Conservation (phyloP, 2,113 vertebrate genomes). For the Macquaria australasica region DNA sequence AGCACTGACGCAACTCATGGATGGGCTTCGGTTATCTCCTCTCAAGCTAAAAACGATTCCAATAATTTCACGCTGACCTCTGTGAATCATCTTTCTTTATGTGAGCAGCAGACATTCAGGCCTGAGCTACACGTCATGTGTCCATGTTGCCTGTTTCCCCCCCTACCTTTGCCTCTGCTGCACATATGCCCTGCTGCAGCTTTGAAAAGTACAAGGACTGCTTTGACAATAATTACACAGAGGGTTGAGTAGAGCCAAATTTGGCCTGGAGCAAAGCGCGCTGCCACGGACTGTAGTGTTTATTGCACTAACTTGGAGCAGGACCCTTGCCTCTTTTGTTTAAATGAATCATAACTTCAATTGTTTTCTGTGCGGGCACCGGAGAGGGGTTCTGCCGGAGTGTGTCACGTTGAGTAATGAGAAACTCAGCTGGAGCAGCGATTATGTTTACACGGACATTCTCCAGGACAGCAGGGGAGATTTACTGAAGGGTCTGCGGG, state of each 20-base stretch:
- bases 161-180: neutral
- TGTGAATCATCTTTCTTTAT: slow-evolving; percentile 23
- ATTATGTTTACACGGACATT: slow-evolving; percentile 71
- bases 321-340: slow-evolving; percentile 59
- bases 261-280: slow-evolving; percentile 43
- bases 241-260: slow-evolving; percentile 60
- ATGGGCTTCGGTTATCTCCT: slow-evolving; percentile 23
- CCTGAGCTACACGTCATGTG: neutral
- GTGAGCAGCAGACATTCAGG: neutral
- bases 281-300: slow-evolving; percentile 39
- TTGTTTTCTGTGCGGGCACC: slow-evolving; percentile 55
- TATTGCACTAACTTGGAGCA: slow-evolving; percentile 45
- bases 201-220: slow-evolving; percentile 44
- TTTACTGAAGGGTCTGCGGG: slow-evolving; percentile 34
- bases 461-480: slow-evolving; percentile 45
- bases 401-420: slow-evolving; percentile 66
- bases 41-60: slow-evolving; percentile 21
- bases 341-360: slow-evolving; percentile 53
- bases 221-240: slow-evolving; percentile 27
- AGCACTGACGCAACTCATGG: slow-evolving; percentile 36
- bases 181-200: neutral
- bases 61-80: slow-evolving; percentile 52
- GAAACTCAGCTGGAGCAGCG: slow-evolving; percentile 67
- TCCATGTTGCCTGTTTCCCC: neutral
- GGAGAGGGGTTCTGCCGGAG: neutral